phyloP scores from a whole-genome alignment of 2,888 invertebrate species.

The Hyles lineata region DNA sequence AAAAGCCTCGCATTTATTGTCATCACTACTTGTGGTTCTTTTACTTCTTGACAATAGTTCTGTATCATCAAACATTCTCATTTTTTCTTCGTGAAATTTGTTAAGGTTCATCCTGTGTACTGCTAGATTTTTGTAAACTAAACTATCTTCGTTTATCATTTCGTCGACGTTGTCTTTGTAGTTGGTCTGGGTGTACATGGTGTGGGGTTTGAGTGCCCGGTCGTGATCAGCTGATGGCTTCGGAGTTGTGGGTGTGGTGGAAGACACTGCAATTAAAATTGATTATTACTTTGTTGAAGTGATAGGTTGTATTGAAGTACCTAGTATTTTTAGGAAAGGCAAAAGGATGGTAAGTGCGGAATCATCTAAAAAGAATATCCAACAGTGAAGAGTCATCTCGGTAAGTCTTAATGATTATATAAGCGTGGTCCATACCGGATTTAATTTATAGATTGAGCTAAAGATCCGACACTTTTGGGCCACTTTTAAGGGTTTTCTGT shows the following conservation, averaged over 20 bases:
- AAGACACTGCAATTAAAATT: slow-evolving; percentile 70
- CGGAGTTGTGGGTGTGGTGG: slow-evolving; percentile 59
- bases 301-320: background rate
- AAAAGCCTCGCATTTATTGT: slow-evolving; percentile 59
- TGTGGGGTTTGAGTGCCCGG: slow-evolving; percentile 28
- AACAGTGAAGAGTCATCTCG: no score
- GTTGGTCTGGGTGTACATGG: background rate
- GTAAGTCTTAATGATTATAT: no score
- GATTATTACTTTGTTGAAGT: slow-evolving; percentile 7
- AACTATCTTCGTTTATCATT: slow-evolving; percentile 35
- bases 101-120: slow-evolving; percentile 31
- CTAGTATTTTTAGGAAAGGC: no score
- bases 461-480: no score
- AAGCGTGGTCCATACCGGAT: no score
- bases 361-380: no score
- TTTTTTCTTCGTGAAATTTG: slow-evolving; percentile 40
- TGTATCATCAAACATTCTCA: slow-evolving; percentile 43
- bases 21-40: slow-evolving; percentile 51
- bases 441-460: no score
- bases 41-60: slow-evolving; percentile 46
- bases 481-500: no score
- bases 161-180: slow-evolving; percentile 33
- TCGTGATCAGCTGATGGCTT: slow-evolving; percentile 69
- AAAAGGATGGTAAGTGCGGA: no score
- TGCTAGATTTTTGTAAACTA: slow-evolving; percentile 7